Base-by-base conservation (phyloP, 1,140 invertebrate genomes). In the Drosophila hydei region DNA sequence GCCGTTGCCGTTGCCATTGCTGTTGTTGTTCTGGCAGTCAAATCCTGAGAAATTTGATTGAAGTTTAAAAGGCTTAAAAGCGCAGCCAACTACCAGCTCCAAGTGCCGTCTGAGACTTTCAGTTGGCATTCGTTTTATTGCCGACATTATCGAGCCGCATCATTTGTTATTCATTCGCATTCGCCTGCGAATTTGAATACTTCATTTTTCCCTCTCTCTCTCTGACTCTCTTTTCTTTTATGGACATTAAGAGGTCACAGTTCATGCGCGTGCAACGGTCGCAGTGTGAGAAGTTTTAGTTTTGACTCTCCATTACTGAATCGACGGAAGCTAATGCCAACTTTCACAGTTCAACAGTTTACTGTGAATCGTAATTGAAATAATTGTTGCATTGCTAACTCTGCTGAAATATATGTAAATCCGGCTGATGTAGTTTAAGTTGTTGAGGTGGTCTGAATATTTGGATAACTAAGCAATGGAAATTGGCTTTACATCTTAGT, bases 61-160 rank as follows among this genome's bases (percentile, higher is more conserved):
- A 81, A 81, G 81, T 72, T 78, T 87, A 77, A 80, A 87, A 72
- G 77, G 73, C 70, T 72, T 81, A 65, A 85, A 87, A 81, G 79
- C 81, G 56, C 78, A 61, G 51, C 58, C 83, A 87, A 83, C 81
- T 88, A 78, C 83, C 83, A 87, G 76, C 70, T 84, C 36, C 36
- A 60, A 65, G 48, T 45, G 38, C 14, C 77, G 60, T 74, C 64
- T 75, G 71, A 78, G 30, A 33, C 30, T 75, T 85, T 75, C 80
- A 78, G 83, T 88, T 87, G 78, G 75, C 83, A 87, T 88, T 83
- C 81, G 78, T 68, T 88, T 87, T 88, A 87, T 87, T 88, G 83
- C 81, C 77, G 74, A 70, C 83, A 85, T 85, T 81, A 85, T 85
- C 73, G 64, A 70, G n/a, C 60, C 72, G 68, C 65, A 61, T 52